These are phyloP conservation scores for Lipophrys pholis DNA, from an alignment of 2,113 vertebrate genomes.

Conservation along the genomic window DNA sequence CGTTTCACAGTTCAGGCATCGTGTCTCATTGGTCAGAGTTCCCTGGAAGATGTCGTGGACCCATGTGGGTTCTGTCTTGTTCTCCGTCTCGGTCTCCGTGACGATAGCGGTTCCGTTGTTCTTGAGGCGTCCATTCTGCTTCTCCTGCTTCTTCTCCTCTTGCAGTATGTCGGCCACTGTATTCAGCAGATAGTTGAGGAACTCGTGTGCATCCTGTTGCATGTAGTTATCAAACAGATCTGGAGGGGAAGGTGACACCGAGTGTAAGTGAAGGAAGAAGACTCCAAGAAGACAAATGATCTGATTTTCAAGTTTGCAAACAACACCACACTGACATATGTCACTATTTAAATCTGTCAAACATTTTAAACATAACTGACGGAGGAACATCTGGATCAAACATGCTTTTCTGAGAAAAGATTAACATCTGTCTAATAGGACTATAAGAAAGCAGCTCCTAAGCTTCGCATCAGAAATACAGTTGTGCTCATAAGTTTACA, in stretches of 20 bases:
- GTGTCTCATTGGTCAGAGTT: conserved; percentile 97
- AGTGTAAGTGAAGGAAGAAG: background rate
- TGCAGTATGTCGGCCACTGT: conserved; percentile 98
- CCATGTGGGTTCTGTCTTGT: conserved; percentile 94
- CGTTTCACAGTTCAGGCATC: conserved; percentile 99
- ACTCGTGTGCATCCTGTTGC: conserved; percentile 98
- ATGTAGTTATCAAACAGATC: conserved; percentile 99
- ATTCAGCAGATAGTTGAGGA: conserved; percentile 98
- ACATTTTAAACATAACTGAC: no score
- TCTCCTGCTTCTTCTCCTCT: conserved; percentile 97
- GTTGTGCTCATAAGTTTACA: no score
- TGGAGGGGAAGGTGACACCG: conserved; percentile 48
- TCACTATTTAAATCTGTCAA: background rate
- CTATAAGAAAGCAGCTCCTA: no score
- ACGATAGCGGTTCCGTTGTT: conserved; percentile 90
- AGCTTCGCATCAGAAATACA: no score
- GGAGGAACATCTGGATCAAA: no score
- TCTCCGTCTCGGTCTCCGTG: conserved; percentile 86
- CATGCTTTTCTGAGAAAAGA: no score
- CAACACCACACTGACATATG: no score
- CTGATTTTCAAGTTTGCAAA: no score
- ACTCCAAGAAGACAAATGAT: background rate
- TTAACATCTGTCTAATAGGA: no score
- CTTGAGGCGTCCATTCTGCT: conserved; percentile 94
- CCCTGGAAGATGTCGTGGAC: conserved; percentile 99